Conservation (phyloP, 2,797 vertebrate species). For the Vireo griseus region DNA sequence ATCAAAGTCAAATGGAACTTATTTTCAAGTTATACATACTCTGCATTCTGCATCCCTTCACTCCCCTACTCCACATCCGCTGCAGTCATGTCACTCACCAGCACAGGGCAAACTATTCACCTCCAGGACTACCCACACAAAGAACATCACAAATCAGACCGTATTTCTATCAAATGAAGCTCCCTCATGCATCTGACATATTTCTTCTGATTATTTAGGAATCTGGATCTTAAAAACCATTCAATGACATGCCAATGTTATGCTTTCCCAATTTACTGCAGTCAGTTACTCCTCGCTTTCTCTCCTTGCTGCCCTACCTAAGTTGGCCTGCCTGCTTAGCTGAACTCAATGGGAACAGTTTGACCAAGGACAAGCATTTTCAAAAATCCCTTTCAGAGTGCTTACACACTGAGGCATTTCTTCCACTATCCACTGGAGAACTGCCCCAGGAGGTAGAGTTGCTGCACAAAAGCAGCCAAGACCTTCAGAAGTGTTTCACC, state of each 20-base stretch:
- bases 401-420: background rate
- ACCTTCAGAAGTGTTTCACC: background rate
- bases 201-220: background rate
- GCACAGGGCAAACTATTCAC: background rate
- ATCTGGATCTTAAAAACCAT: background rate
- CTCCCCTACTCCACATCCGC: background rate
- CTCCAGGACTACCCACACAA: background rate
- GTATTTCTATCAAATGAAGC: background rate
- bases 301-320: background rate
- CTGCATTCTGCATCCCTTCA: background rate
- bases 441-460: background rate
- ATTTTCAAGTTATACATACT: background rate
- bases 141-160: background rate
- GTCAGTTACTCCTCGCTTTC: background rate
- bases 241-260: background rate
- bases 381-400: background rate
- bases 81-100: accelerated
- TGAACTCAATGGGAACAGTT: background rate
- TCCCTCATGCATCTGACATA: accelerated
- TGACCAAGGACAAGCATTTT: background rate
- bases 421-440: background rate
- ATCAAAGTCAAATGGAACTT: background rate
- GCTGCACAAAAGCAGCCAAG: background rate
- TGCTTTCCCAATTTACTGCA: background rate
- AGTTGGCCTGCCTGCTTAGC: background rate